Evolutionary conservation across 2,888 invertebrate species (phyloP).

Genomic region (Lapara coniferarum): DNA sequence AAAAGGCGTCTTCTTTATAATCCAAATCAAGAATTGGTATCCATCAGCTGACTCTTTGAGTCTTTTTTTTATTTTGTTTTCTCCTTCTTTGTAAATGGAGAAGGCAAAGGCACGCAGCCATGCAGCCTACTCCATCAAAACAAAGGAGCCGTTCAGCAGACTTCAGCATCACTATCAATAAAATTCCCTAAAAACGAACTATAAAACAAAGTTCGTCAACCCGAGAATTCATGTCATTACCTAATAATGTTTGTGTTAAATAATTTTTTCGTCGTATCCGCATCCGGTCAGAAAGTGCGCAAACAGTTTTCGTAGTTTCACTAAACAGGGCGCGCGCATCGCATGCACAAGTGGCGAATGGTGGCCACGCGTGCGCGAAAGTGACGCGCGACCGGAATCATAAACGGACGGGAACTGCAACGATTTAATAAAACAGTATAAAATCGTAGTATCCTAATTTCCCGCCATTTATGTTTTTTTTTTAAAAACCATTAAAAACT

Average conservation of each 20-base stretch:
- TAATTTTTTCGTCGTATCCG: conserved; percentile 47
- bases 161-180: too few species aligned
- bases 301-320: conserved; percentile 66
- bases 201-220: conserved; percentile 14
- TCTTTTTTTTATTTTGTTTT: too few species aligned
- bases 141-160: too few species aligned
- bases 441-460: conserved; percentile 11
- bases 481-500: background rate
- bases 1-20: too few species aligned
- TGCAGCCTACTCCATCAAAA: too few species aligned
- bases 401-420: conserved; percentile 45
- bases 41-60: too few species aligned
- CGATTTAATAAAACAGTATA: background rate
- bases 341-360: conserved; percentile 58
- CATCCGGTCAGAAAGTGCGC: conserved; percentile 78
- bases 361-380: conserved; percentile 53
- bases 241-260: conserved; percentile 44
- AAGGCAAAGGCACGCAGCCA: too few species aligned
- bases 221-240: conserved; percentile 37
- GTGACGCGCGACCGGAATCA: conserved; percentile 59
- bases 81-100: too few species aligned
- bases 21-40: too few species aligned
- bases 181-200: background rate
- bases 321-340: conserved; percentile 61
- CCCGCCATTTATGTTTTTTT: background rate